Percentiles rank a stretch among this genome's conserved stretches.
Conservation (phyloP, 2,888 invertebrate species). For the Melangyna quadrimaculata region DNA sequence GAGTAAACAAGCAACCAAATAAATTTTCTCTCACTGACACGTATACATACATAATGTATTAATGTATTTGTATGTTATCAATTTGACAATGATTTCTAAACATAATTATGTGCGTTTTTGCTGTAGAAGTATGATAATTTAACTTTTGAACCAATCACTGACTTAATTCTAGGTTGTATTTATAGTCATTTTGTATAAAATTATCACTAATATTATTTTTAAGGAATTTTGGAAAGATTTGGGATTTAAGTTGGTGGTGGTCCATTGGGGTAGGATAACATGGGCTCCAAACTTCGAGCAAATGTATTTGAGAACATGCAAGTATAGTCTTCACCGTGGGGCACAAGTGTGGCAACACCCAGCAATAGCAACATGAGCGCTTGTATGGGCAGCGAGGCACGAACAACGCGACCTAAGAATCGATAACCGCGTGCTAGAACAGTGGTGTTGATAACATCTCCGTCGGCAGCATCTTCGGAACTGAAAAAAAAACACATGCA, state of each 20-base stretch:
- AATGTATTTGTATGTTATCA: neutral
- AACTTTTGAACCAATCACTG: neutral
- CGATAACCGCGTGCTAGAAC: slow-evolving; percentile 89
- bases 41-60: neutral
- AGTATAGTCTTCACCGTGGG: slow-evolving; percentile 91
- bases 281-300: slow-evolving; percentile 91
- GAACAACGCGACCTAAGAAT: slow-evolving; percentile 93
- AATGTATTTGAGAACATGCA: slow-evolving; percentile 93
- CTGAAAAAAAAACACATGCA: slow-evolving; percentile 62
- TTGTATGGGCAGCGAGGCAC: slow-evolving; percentile 96
- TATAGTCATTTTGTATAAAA: neutral
- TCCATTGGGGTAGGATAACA: slow-evolving; percentile 94
- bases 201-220: slow-evolving; percentile 16
- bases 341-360: slow-evolving; percentile 95
- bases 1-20: neutral
- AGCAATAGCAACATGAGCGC: slow-evolving; percentile 95
- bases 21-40: neutral
- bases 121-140: slow-evolving; percentile 9
- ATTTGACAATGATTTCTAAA: slow-evolving; percentile 19
- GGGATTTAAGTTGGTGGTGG: slow-evolving; percentile 91
- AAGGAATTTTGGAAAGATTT: neutral
- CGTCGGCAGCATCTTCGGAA: slow-evolving; percentile 79
- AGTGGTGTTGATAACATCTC: slow-evolving; percentile 84
- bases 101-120: slow-evolving; percentile 41
- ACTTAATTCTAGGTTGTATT: neutral